Percentiles rank a stretch among this genome's conserved stretches.
Conservation (phyloP, 2,113 vertebrate species). For the Ophiodon elongatus region DNA sequence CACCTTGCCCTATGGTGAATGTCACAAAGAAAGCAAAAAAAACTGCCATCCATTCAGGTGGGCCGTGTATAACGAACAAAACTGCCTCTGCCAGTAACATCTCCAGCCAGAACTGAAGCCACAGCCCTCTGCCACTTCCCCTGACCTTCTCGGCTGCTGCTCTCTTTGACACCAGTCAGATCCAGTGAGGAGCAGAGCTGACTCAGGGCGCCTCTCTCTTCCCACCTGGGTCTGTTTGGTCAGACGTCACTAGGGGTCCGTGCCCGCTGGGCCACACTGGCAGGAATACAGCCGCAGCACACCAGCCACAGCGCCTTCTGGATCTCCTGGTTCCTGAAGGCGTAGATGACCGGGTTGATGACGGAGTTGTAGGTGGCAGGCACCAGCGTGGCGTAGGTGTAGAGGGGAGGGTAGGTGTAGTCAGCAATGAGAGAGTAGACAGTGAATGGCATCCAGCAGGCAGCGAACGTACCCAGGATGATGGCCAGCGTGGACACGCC, state of each 20-base stretch:
- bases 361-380: slow-evolving; percentile 99
- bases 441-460: slow-evolving; percentile 99
- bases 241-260: slow-evolving; percentile 97
- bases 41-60: slow-evolving; percentile 29
- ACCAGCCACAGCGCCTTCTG: slow-evolving; percentile 97
- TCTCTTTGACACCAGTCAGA: slow-evolving; percentile 47
- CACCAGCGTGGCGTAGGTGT: slow-evolving; percentile 97
- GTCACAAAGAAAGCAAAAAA: slow-evolving; percentile 53
- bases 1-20: slow-evolving; percentile 48
- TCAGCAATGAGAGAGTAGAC: slow-evolving; percentile 97
- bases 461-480: slow-evolving; percentile 97
- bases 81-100: slow-evolving; percentile 31
- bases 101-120: slow-evolving; percentile 30
- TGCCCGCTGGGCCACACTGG: slow-evolving; percentile 90
- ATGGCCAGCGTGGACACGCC: slow-evolving; percentile 98
- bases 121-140: slow-evolving; percentile 23
- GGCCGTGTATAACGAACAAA: slow-evolving; percentile 44
- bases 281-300: slow-evolving; percentile 94
- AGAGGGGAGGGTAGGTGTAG: slow-evolving; percentile 97
- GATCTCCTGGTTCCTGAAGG: slow-evolving; percentile 99
- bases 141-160: slow-evolving; percentile 47
- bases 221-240: slow-evolving; percentile 72
- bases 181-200: slow-evolving; percentile 68
- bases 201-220: slow-evolving; percentile 62
- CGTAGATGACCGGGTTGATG: slow-evolving; percentile 98